Percentiles rank a stretch among this genome's conserved stretches.
phyloP scores from a whole-genome alignment of 1,140 invertebrate genomes.

The Lepidurus apus region DNA sequence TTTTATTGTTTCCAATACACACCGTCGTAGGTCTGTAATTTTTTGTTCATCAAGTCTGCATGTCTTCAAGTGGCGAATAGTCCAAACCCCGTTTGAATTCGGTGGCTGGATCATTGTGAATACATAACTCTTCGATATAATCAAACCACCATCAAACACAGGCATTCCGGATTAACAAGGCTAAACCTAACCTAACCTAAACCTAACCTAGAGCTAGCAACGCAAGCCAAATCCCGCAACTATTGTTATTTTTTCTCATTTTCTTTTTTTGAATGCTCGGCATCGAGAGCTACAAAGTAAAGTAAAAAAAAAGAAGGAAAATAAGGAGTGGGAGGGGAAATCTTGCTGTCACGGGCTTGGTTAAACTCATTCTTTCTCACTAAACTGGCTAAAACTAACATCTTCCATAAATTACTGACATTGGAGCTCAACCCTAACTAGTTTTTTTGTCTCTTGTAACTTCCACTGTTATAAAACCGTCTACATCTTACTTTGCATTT shows the following conservation, averaged over 20 bases:
- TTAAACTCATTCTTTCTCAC: conserved; percentile 22
- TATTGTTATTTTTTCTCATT: conserved; percentile 1
- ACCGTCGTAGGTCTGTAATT: conserved; percentile 3
- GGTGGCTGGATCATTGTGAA: not conserved
- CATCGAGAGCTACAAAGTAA: not conserved
- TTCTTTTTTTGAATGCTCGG: conserved; percentile 7
- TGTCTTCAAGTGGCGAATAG: conserved; percentile 14
- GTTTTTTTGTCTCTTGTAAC: not conserved
- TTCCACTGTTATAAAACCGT: not conserved
- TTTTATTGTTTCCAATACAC: conserved; percentile 2
- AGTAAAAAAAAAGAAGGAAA: no score
- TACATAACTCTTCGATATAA: conserved; percentile 20
- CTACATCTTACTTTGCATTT: conserved; percentile 9
- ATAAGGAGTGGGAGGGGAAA: not conserved
- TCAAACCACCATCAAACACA: conserved; percentile 15
- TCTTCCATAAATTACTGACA: conserved; percentile 16
- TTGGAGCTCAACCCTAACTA: conserved; percentile 10
- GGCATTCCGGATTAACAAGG: conserved; percentile 14
- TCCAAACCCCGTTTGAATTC: not conserved
- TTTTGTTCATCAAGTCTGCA: not conserved
- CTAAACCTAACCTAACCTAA: conserved; percentile 4
- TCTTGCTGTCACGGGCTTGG: not conserved
- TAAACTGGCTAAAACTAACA: conserved; percentile 22
- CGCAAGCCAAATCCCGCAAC: conserved; percentile 20
- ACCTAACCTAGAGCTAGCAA: conserved; percentile 18